phyloP scores from a whole-genome alignment of 35 echinoderm and acorn worm genomes.

The Holothuria glaberrima region DNA sequence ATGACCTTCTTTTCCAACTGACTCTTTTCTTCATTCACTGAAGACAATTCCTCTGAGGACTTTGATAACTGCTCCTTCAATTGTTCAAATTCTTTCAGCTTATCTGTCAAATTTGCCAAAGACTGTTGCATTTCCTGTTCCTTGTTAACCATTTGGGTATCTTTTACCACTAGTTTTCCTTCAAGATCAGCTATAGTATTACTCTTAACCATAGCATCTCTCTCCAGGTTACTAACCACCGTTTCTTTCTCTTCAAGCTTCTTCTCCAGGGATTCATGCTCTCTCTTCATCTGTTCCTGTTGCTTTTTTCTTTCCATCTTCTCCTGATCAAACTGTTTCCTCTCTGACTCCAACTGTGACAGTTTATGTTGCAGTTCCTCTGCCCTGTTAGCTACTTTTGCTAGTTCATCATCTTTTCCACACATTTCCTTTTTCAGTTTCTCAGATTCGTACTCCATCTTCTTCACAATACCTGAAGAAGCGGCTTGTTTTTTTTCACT shows the following conservation, averaged over 20 bases:
- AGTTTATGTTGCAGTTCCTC: conserved; percentile 38
- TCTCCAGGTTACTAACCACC: neutral
- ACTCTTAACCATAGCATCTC: conserved; percentile 30
- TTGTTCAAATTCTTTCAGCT: conserved; percentile 39
- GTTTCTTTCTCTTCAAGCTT: conserved; percentile 48
- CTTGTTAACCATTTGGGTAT: conserved; percentile 34
- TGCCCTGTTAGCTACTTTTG: neutral
- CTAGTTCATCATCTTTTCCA: conserved; percentile 42
- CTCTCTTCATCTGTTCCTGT: conserved; percentile 16
- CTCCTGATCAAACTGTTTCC: conserved; percentile 2
- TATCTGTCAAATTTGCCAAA: neutral
- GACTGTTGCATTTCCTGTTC: conserved; percentile 39
- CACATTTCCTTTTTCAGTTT: conserved; percentile 52
- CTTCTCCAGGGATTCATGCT: conserved; percentile 20
- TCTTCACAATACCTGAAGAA: conserved; percentile 70
- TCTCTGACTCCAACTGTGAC: conserved; percentile 31
- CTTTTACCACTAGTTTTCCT: conserved; percentile 30
- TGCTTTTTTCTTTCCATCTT: conserved; percentile 18
- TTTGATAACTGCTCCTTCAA: conserved; percentile 24
- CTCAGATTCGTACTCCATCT: conserved; percentile 65
- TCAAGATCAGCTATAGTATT: conserved; percentile 52
- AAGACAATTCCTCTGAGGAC: neutral
- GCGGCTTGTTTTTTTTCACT: conserved; percentile 61
- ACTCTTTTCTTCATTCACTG: neutral
- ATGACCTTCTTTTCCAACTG: conserved; percentile 48